A percentile compares a stretch with the other conserved stretches of the same genome.
phyloP scores from a whole-genome alignment of 2,888 invertebrate genomes.

The Parnassius glacialis region DNA sequence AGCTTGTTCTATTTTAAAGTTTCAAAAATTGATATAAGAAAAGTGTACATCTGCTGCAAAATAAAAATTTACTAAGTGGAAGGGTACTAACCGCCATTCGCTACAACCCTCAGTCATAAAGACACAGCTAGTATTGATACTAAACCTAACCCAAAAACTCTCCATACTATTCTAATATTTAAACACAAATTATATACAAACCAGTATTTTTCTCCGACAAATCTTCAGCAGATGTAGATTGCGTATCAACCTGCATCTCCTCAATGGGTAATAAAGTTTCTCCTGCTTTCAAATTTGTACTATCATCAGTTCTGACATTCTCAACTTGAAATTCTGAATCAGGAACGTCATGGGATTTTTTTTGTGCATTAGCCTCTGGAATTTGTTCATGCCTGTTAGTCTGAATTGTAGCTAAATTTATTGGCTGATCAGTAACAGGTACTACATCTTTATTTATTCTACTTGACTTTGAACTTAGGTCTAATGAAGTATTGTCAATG shows the following conservation, averaged over 20 bases:
- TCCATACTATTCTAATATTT: too few species aligned
- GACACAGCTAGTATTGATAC: too few species aligned
- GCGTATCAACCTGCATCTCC: slow-evolving; percentile 72
- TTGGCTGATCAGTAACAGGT: slow-evolving; percentile 66
- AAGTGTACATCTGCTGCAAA: too few species aligned
- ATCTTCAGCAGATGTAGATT: slow-evolving; percentile 66
- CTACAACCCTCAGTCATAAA: too few species aligned
- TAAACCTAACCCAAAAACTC: too few species aligned
- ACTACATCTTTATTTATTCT: slow-evolving; percentile 52
- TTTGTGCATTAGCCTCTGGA: slow-evolving; percentile 39
- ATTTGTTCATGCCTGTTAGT: slow-evolving; percentile 61
- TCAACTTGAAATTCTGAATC: slow-evolving; percentile 49
- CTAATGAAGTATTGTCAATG: slow-evolving; percentile 63
- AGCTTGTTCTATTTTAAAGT: too few species aligned
- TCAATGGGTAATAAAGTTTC: slow-evolving; percentile 45
- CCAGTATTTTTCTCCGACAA: slow-evolving; percentile 67
- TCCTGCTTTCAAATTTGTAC: slow-evolving; percentile 43
- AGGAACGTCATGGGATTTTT: slow-evolving; percentile 31
- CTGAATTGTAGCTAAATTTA: slow-evolving; percentile 69
- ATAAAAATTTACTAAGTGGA: too few species aligned
- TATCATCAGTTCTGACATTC: slow-evolving; percentile 46
- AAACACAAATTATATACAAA: slow-evolving; percentile 36
- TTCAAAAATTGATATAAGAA: too few species aligned
- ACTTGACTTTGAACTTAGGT: slow-evolving; percentile 67
- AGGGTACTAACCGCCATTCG: too few species aligned